These are phyloP conservation scores for Drosophila murphyi DNA, from an alignment of 1,140 invertebrate genomes.

Conservation along the genomic window DNA sequence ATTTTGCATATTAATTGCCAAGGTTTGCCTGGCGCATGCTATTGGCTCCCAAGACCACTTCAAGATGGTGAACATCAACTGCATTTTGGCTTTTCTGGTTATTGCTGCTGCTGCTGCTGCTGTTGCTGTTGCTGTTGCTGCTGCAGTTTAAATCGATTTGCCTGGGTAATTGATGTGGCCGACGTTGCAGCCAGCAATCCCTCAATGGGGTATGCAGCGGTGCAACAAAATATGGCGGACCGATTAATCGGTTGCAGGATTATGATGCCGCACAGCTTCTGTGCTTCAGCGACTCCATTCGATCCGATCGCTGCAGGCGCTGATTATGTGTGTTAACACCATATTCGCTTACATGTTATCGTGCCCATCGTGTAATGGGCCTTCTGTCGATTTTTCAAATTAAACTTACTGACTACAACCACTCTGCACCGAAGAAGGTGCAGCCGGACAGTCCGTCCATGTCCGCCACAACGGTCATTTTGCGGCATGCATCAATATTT, in stretches of 20 bases:
- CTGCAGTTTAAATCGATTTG: constrained; percentile 70
- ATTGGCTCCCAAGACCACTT: constrained; percentile 60
- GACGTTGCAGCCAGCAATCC: constrained; percentile 40
- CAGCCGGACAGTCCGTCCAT: constrained; percentile 7
- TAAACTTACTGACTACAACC: constrained; percentile 48
- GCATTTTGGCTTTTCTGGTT: not conserved
- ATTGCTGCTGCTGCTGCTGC: constrained; percentile 32
- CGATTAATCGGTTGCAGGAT: constrained; percentile 64
- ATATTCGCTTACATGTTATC: constrained; percentile 82
- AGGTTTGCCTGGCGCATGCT: constrained; percentile 66
- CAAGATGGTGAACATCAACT: constrained; percentile 72
- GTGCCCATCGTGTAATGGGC: constrained; percentile 67
- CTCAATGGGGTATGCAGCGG: constrained; percentile 46
- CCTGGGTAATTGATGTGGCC: constrained; percentile 74
- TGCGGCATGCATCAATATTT: constrained; percentile 63
- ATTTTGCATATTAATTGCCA: constrained; percentile 82
- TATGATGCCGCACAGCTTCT: constrained; percentile 65
- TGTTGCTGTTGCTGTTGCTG: constrained; percentile 26
- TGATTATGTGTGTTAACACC: constrained; percentile 79
- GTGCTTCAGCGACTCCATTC: constrained; percentile 27
- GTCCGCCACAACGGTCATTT: constrained; percentile 33
- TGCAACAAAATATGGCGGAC: constrained; percentile 49
- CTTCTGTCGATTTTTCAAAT: constrained; percentile 71
- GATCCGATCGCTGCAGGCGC: constrained; percentile 38
- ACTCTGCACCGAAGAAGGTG: not conserved